Base-by-base conservation (phyloP, 1,140 invertebrate species). In the Bombus haemorrhoidalis region DNA sequence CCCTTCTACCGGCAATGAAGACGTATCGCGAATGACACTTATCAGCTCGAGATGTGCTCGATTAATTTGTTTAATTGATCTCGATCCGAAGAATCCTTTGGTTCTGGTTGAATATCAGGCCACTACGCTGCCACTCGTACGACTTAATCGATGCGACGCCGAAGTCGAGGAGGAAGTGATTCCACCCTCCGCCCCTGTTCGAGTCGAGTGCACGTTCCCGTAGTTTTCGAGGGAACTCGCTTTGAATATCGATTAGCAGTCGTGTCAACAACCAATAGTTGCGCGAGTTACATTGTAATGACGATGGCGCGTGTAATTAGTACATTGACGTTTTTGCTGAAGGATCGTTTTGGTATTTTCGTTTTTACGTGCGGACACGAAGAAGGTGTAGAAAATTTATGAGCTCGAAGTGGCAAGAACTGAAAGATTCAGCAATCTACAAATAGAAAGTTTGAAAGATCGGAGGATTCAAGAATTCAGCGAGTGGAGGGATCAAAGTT, bases 21-120 rank as follows among this genome's bases (percentile, higher is more conserved):
- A 90, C 83, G 88, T 78, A 90, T 88, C 87, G 88, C 82, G 69
- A 79, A 53, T 78, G 88, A 82, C 82, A 85, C 80, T 87, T 75
- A 85, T 85, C 81, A 78, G 77, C 78, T 81, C 68, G 47, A 76
- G 85, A 84, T 76, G 43, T 69, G 66, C 81, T 80, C 86, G 62
- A 85, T 90, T 90, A 82, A 89, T 89, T 83, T 87, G 85, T 86
- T 83, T 81, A 85, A 89, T 83, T 83, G 82, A 86, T 85, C 37
- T 66, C 53, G 32, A 68, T 37, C 81, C 41, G 39, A 66, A 76
- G 81, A 57, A 83, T 83, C 71, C 47, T n/a, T 15, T 34, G 10
- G 68, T 59, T 32, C 79, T 22, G 37, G 25, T 69, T 34, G 68
- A 81, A 72, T 32, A 34, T 68, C 62, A 47, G 32, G 62, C 62